Evolutionary conservation across 2,113 vertebrate species (phyloP).

Genomic region (Antigone vipio): DNA sequence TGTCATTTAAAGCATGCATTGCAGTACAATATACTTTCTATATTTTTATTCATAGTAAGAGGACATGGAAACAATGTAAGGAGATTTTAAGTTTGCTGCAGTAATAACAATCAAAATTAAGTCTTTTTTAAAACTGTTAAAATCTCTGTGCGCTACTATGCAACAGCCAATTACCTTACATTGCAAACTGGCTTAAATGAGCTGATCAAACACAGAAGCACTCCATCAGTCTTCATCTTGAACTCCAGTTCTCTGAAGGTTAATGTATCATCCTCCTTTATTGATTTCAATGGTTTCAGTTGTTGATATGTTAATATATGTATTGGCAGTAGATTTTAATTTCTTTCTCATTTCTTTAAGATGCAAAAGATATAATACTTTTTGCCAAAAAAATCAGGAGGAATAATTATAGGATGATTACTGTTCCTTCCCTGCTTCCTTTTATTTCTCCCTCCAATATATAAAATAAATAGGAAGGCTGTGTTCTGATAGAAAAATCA

Average conservation of each 20-base stretch:
- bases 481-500: slow-evolving; percentile 25
- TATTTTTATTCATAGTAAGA: not conserved
- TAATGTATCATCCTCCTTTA: slow-evolving; percentile 50
- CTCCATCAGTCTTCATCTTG: slow-evolving; percentile 47
- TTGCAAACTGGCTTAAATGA: slow-evolving; percentile 46
- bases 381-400: not conserved
- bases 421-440: not conserved
- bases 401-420: slow-evolving; percentile 37
- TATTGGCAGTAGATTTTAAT: not conserved
- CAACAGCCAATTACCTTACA: slow-evolving; percentile 66
- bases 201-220: slow-evolving; percentile 48
- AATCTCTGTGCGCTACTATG: slow-evolving; percentile 10
- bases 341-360: slow-evolving; percentile 39
- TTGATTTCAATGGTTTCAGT: slow-evolving; percentile 39
- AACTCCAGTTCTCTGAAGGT: slow-evolving; percentile 48
- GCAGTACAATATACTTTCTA: not conserved
- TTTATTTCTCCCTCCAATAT: not conserved
- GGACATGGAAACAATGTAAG: not conserved
- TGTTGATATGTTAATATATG: slow-evolving; percentile 52
- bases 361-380: not conserved
- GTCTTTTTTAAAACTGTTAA: slow-evolving; percentile 17
- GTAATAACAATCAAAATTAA: slow-evolving; percentile 38
- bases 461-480: not conserved
- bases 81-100: not conserved
- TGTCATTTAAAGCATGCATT: not conserved